Percentiles rank a stretch among this genome's conserved stretches.
phyloP scores from a whole-genome alignment of 2,797 vertebrate species.

The Epinephelus awoara region DNA sequence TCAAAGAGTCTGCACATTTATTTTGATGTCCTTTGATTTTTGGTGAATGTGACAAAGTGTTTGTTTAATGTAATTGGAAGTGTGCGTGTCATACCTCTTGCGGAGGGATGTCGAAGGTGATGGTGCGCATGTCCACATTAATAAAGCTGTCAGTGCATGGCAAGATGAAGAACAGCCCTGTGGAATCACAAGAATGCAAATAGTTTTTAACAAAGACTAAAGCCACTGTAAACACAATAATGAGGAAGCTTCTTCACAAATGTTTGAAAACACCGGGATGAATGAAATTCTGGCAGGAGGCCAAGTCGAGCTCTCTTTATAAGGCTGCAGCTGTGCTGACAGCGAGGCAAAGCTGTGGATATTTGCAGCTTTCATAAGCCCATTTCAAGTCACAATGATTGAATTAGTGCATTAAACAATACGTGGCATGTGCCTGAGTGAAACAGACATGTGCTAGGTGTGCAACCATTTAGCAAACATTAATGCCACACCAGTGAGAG shows the following conservation, averaged over 20 bases:
- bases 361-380: slow-evolving; percentile 63
- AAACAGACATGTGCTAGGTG: slow-evolving; percentile 71
- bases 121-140: slow-evolving; percentile 98
- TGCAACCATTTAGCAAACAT: slow-evolving; percentile 74
- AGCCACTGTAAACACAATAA: slow-evolving; percentile 72
- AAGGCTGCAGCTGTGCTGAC: slow-evolving; percentile 75
- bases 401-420: slow-evolving; percentile 68
- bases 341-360: slow-evolving; percentile 64
- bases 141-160: slow-evolving; percentile 97
- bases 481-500: slow-evolving; percentile 51
- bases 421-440: slow-evolving; percentile 54
- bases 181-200: slow-evolving; percentile 66
- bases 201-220: slow-evolving; percentile 63
- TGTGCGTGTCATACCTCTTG: slow-evolving; percentile 89
- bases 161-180: slow-evolving; percentile 95
- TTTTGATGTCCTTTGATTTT: slow-evolving; percentile 31
- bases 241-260: slow-evolving; percentile 66
- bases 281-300: slow-evolving; percentile 62
- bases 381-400: slow-evolving; percentile 61
- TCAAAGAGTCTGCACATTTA: background rate
- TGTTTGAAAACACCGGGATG: slow-evolving; percentile 72
- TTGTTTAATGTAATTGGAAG: slow-evolving; percentile 31
- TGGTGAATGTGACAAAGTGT: slow-evolving; percentile 13
- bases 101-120: slow-evolving; percentile 96
- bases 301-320: slow-evolving; percentile 69